phyloP scores from a whole-genome alignment of 2,888 invertebrate genomes.

The Rhagophthalmus giganteus region DNA sequence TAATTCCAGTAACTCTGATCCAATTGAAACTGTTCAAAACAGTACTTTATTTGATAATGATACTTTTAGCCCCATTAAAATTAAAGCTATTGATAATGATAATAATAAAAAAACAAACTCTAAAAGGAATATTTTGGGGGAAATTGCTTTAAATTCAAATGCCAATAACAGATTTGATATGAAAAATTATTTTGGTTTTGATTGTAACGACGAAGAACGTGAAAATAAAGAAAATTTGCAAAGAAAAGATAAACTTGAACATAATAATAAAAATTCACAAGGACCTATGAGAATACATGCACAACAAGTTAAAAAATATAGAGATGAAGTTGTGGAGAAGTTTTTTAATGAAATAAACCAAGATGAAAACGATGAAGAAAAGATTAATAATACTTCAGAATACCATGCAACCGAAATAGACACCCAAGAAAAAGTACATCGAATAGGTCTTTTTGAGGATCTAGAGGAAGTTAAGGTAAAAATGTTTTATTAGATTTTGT shows the following conservation, averaged over 20 bases:
- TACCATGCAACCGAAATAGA: not conserved
- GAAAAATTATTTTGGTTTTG: slow-evolving; percentile 26
- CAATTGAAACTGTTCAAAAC: slow-evolving; percentile 1
- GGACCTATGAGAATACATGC: slow-evolving; percentile 19
- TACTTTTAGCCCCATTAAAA: slow-evolving; percentile 33
- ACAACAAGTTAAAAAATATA: slow-evolving; percentile 15
- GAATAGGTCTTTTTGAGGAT: slow-evolving; percentile 28
- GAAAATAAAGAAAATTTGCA: slow-evolving; percentile 13
- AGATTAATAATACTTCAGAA: slow-evolving; percentile 1
- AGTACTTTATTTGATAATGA: slow-evolving; percentile 33
- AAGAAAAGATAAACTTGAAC: slow-evolving; percentile 1
- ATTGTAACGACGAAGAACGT: slow-evolving; percentile 4
- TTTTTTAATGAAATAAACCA: slow-evolving; percentile 1
- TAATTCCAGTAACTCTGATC: not conserved
- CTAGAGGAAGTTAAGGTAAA: slow-evolving; percentile 6
- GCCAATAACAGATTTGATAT: slow-evolving; percentile 1
- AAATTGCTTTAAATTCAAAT: not conserved
- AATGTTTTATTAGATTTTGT: slow-evolving; percentile 1
- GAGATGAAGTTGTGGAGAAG: slow-evolving; percentile 7
- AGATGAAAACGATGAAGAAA: not conserved
- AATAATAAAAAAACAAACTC: not conserved
- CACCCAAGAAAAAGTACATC: slow-evolving; percentile 1
- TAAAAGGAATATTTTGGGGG: slow-evolving; percentile 2
- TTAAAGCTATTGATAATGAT: not conserved
- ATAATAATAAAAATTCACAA: too few relatives aligned